Conservation (phyloP, 1,140 invertebrate genomes). For the Eumeta japonica region DNA sequence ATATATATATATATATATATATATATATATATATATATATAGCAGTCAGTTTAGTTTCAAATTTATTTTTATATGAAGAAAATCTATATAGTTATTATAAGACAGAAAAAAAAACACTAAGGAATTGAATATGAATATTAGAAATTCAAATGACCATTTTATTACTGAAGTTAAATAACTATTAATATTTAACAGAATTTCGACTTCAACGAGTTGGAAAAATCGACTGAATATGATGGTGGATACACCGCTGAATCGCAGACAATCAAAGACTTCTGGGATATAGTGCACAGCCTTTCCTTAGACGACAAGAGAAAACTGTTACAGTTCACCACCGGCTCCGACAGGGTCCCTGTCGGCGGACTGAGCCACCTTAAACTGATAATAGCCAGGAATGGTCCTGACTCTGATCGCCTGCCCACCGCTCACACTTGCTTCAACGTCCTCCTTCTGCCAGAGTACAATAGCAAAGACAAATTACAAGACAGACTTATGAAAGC, state of each 20-base stretch:
- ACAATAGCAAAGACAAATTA: constrained; percentile 79
- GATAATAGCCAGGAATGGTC: constrained; percentile 75
- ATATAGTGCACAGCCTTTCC: constrained; percentile 83
- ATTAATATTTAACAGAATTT: constrained; percentile 61
- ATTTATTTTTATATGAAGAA: no score
- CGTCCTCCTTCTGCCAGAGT: constrained; percentile 88
- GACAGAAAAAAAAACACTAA: no score
- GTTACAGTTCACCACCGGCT: constrained; percentile 91
- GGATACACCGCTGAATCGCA: constrained; percentile 83
- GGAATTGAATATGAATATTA: no score
- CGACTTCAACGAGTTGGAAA: constrained; percentile 86
- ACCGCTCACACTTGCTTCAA: constrained; percentile 96
- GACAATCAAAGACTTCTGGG: constrained; percentile 91
- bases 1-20: no score
- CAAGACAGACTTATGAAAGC: constrained; percentile 86
- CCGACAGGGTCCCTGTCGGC: constrained; percentile 89
- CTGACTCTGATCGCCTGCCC: constrained; percentile 76
- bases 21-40: no score
- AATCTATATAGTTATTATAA: no score
- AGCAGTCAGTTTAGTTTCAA: no score
- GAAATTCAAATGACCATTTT: no score
- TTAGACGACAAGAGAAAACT: constrained; percentile 86
- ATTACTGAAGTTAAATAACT: constrained; percentile 61
- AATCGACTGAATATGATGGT: constrained; percentile 90
- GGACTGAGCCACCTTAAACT: constrained; percentile 88